These are phyloP conservation scores for Rapana venosa DNA, from an alignment of 2,888 invertebrate species.

Conservation along the genomic window DNA sequence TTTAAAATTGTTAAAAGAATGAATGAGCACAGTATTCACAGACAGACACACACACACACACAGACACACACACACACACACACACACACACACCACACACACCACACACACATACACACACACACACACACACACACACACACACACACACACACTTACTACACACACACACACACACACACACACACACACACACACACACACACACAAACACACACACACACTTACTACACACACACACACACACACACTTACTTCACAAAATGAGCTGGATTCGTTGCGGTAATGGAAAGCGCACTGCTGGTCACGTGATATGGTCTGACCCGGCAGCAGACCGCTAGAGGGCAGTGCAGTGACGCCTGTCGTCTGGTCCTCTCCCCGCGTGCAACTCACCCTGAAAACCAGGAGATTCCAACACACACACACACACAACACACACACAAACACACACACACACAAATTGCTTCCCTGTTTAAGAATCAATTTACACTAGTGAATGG, in stretches of 20 bases:
- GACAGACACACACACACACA: no score
- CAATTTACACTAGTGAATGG: no score
- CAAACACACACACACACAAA: not conserved
- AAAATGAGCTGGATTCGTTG: not conserved
- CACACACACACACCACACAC: no score
- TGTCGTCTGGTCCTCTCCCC: not conserved
- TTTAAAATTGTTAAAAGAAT: no score
- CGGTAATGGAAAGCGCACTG: constrained; percentile 7
- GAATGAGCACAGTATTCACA: no score
- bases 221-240: constrained; percentile 3
- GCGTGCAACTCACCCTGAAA: constrained; percentile 10
- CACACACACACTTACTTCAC: constrained; percentile 3
- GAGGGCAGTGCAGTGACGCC: constrained; percentile 17
- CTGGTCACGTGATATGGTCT: constrained; percentile 6
- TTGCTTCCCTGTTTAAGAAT: no score
- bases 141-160: not conserved
- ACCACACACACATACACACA: no score
- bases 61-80: no score
- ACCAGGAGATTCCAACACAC: no score
- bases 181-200: constrained; percentile 3
- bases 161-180: not conserved
- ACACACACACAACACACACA: not conserved
- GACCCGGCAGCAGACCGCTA: constrained; percentile 16
- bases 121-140: no score
- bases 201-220: not conserved